Conservation (phyloP, 2,888 invertebrate genomes). For the Hirtodrosophila duncani region DNA sequence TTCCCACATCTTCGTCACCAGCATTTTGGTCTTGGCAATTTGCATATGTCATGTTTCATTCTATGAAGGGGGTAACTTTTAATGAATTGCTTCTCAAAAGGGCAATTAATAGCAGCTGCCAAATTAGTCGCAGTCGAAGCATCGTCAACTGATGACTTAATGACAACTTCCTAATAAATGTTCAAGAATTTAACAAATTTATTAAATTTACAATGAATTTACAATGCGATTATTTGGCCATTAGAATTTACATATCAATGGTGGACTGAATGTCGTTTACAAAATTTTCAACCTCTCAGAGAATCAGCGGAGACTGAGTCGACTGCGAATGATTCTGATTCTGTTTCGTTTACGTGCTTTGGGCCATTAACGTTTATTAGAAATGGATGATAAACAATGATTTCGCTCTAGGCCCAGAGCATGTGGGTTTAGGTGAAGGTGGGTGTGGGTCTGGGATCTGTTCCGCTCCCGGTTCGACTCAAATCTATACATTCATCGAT, state of each 20-base stretch:
- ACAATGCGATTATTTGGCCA: constrained; percentile 63
- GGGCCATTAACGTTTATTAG: constrained; percentile 60
- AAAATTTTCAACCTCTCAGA: no score
- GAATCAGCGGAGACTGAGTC: no score
- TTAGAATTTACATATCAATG: constrained; percentile 63
- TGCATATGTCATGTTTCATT: constrained; percentile 29
- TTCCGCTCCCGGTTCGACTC: constrained; percentile 3
- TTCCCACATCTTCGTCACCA: no score
- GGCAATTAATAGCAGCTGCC: constrained; percentile 62
- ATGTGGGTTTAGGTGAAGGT: constrained; percentile 1
- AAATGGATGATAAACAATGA: constrained; percentile 54
- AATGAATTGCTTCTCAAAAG: constrained; percentile 61
- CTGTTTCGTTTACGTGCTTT: constrained; percentile 40
- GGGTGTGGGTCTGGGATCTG: constrained; percentile 17
- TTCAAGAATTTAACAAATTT: constrained; percentile 58
- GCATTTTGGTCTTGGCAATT: constrained; percentile 12
- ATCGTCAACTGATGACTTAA: constrained; percentile 53
- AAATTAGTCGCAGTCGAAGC: constrained; percentile 46
- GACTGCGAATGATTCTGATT: no score
- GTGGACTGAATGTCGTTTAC: constrained; percentile 40
- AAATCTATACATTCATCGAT: constrained; percentile 57
- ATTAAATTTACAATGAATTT: constrained; percentile 58
- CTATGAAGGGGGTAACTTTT: constrained; percentile 17
- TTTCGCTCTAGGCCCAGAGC: constrained; percentile 18
- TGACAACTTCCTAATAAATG: constrained; percentile 66